Percentiles rank a stretch among this genome's conserved stretches.
Evolutionary conservation across 1,140 invertebrate genomes (phyloP).

Genomic region (Andricus grossulariae): DNA sequence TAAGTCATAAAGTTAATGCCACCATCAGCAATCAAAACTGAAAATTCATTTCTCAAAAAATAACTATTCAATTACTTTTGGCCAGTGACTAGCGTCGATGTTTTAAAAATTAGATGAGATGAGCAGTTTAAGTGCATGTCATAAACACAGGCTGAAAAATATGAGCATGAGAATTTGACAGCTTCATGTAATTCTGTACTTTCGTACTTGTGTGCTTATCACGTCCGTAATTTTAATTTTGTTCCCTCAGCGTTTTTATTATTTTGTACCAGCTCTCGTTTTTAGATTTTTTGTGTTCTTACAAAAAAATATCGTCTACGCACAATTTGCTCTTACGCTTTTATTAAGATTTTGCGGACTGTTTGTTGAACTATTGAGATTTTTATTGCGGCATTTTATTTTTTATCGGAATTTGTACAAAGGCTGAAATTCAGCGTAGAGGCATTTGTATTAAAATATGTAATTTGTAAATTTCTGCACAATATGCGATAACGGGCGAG

Average conservation of each 20-base stretch:
- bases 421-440: not conserved
- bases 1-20: not conserved
- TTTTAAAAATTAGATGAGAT: not conserved
- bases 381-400: constrained; percentile 9
- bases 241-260: not conserved
- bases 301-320: too few species aligned
- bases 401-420: not conserved
- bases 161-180: not conserved
- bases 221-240: not conserved
- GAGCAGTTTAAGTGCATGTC: not conserved
- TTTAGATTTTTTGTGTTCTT: not conserved
- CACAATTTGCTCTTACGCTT: not conserved
- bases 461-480: too few species aligned
- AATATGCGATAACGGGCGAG: too few species aligned
- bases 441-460: too few species aligned
- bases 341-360: not conserved
- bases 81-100: not conserved
- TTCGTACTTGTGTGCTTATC: constrained; percentile 9
- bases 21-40: not conserved
- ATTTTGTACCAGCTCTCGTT: constrained; percentile 1
- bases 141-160: not conserved
- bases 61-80: not conserved
- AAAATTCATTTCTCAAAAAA: not conserved
- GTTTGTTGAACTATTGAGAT: constrained; percentile 12
- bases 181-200: constrained; percentile 7